Percentiles rank a stretch among this genome's conserved stretches.
Evolutionary conservation across 2,113 vertebrate genomes (phyloP).

Genomic region (Pygathrix nemaeus): DNA sequence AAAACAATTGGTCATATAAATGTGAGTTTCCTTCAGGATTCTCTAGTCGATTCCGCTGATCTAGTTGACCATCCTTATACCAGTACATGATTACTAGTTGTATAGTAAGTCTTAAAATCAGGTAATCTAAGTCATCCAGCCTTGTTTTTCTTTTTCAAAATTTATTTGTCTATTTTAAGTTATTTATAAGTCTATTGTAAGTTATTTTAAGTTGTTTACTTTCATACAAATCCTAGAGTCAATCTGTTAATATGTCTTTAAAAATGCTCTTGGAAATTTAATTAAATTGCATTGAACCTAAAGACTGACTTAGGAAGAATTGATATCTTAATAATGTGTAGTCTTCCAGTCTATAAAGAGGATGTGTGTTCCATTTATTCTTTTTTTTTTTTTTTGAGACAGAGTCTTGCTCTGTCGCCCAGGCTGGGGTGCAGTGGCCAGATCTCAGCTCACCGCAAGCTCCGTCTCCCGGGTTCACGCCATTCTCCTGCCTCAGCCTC

Average conservation of each 20-base stretch:
- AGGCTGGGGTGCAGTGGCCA: no score
- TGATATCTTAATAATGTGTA: not conserved
- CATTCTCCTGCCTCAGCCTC: no score
- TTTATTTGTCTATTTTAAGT: not conserved
- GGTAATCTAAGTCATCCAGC: not conserved
- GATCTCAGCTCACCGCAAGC: no score
- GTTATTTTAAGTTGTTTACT: not conserved
- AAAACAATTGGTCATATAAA: not conserved
- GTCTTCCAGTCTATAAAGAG: not conserved
- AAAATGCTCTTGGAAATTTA: not conserved
- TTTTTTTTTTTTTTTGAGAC: not conserved
- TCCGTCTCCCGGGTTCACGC: no score
- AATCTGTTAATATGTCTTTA: not conserved
- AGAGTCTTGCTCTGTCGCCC: no score
- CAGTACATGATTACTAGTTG: not conserved
- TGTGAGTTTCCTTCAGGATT: constrained; percentile 17
- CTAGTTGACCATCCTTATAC: not conserved
- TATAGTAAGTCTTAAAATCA: not conserved
- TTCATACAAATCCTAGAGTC: not conserved
- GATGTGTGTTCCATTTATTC: not conserved
- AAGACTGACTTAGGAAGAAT: not conserved
- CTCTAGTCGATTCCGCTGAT: not conserved
- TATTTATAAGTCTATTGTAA: not conserved
- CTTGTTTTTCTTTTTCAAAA: no score
- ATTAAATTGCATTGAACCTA: not conserved